Evolutionary conservation across 37 sponge, comb jelly and placozoan genomes (phyloP).

Genomic region (Petrosia ficiformis): DNA sequence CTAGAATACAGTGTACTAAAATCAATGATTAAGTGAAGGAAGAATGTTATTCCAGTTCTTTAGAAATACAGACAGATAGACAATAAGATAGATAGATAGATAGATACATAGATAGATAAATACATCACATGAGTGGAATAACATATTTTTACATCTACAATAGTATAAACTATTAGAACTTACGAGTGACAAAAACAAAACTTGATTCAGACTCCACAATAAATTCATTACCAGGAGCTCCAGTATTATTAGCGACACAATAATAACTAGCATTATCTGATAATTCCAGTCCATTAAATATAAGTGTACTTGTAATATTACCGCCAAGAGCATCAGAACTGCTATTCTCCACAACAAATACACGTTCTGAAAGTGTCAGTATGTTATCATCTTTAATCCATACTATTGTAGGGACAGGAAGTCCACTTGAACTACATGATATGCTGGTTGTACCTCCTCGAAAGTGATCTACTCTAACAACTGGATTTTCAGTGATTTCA

Average conservation of each 20-base stretch:
- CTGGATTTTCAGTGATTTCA: background rate
- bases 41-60: too few relatives aligned
- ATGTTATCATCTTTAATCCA: background rate
- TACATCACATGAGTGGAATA: too few relatives aligned
- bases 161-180: too few relatives aligned
- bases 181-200: background rate
- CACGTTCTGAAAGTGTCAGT: background rate
- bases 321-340: background rate
- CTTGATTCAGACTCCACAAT: background rate
- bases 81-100: too few relatives aligned
- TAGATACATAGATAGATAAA: too few relatives aligned
- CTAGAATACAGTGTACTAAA: too few relatives aligned
- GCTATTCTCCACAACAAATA: background rate
- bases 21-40: too few relatives aligned
- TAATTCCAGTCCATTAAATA: background rate
- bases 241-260: constrained; percentile 16
- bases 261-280: background rate
- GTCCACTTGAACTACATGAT: background rate
- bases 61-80: too few relatives aligned
- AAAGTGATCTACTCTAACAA: constrained; percentile 1
- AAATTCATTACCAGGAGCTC: constrained; percentile 9
- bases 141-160: too few relatives aligned
- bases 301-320: background rate
- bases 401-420: background rate
- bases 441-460: constrained; percentile 10